Conservation (phyloP, 2,113 vertebrate genomes). For the Psettodes erumei region DNA sequence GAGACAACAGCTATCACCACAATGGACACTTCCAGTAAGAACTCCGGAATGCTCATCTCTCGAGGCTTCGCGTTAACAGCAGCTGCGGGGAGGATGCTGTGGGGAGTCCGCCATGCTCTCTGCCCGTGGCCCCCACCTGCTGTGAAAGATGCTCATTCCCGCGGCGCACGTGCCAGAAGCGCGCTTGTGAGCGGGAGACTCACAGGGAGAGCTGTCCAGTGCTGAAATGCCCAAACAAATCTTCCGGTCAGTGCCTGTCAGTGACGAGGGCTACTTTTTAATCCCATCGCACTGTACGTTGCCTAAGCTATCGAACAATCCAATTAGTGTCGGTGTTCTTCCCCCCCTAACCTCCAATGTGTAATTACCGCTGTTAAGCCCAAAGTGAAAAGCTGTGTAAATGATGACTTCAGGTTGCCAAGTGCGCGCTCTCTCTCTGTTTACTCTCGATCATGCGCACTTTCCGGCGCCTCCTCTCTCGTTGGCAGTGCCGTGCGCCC, state of each 20-base stretch:
- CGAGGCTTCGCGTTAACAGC: conserved; percentile 45
- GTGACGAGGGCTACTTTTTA: background rate
- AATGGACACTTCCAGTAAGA: conserved; percentile 81
- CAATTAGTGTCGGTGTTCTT: background rate
- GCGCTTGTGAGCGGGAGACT: background rate
- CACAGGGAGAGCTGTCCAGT: conserved; percentile 84
- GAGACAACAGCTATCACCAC: conserved; percentile 81
- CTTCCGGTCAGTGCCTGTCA: background rate
- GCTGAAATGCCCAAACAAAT: conserved; percentile 76
- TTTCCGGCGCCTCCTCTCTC: conserved; percentile 51
- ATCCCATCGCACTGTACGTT: background rate
- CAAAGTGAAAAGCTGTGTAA: conserved; percentile 26
- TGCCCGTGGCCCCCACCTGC: conserved; percentile 22
- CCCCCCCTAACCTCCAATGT: background rate
- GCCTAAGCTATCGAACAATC: background rate
- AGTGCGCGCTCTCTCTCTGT: conserved; percentile 23
- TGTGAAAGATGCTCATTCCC: background rate
- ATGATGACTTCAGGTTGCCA: conserved; percentile 26
- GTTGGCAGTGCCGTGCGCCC: conserved; percentile 46
- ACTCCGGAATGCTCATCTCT: conserved; percentile 85
- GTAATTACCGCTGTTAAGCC: background rate
- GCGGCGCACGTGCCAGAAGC: conserved; percentile 25
- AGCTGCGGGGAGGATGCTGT: conserved; percentile 17
- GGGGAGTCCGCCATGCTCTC: conserved; percentile 48
- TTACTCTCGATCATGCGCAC: conserved; percentile 69